phyloP scores from a whole-genome alignment of 2,797 vertebrate species.

The Harpagifer antarcticus region DNA sequence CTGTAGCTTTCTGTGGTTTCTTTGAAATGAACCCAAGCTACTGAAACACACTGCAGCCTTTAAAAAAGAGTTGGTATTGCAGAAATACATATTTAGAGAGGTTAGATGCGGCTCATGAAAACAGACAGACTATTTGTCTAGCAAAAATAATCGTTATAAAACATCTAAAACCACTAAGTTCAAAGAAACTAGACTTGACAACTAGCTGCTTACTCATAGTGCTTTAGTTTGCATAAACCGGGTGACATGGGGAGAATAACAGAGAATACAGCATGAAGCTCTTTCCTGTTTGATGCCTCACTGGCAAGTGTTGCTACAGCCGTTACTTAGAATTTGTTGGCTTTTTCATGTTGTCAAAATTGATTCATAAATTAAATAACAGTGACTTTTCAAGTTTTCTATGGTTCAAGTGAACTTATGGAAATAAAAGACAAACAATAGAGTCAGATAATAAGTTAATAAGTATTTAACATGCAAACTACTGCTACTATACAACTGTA shows the following conservation, averaged over 20 bases:
- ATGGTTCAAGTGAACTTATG: not conserved
- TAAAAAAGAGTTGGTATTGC: not conserved
- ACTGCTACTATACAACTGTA: not conserved
- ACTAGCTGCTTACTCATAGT: slow-evolving; percentile 26
- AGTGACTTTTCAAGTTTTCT: not conserved
- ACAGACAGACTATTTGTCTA: not conserved
- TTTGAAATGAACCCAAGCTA: not conserved
- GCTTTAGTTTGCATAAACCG: slow-evolving; percentile 34
- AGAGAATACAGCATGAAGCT: slow-evolving; percentile 57
- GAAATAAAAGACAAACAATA: not conserved
- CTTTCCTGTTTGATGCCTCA: slow-evolving; percentile 73
- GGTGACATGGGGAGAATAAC: slow-evolving; percentile 30
- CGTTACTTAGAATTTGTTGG: slow-evolving; percentile 13
- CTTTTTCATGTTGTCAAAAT: not conserved
- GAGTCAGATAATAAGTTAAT: not conserved
- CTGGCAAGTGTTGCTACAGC: slow-evolving; percentile 16
- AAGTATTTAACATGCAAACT: not conserved
- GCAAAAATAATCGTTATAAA: not conserved
- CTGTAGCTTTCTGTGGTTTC: slow-evolving; percentile 14
- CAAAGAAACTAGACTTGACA: slow-evolving; percentile 10
- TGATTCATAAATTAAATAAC: not conserved
- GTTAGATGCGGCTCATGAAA: not conserved
- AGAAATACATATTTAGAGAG: not conserved
- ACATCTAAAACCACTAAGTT: not conserved
- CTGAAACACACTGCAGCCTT: not conserved